These are phyloP conservation scores for Gorsachius magnificus DNA, from an alignment of 2,797 vertebrate species.

Conservation along the genomic window DNA sequence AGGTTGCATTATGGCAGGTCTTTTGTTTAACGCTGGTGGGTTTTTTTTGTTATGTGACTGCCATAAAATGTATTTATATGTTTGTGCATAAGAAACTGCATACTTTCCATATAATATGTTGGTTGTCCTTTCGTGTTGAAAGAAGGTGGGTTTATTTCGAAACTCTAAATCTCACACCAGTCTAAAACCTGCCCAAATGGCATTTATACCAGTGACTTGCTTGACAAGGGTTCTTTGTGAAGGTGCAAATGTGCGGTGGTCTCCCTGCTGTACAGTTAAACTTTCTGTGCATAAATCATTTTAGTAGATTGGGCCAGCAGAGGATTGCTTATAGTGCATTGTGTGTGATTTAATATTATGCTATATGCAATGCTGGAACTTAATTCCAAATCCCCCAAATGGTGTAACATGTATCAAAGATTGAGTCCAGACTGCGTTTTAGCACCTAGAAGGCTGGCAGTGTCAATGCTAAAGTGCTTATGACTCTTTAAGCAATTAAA, in stretches of 20 bases:
- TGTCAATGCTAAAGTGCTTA: background rate
- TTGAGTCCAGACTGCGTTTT: background rate
- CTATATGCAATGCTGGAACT: constrained; percentile 10
- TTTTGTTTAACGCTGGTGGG: constrained; percentile 50
- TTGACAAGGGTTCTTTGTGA: constrained; percentile 56
- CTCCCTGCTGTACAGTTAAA: constrained; percentile 58
- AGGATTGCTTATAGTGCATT: constrained; percentile 52
- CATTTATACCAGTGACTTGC: constrained; percentile 32
- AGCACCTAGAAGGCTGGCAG: background rate
- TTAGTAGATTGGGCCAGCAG: constrained; percentile 50
- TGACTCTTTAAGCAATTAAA: background rate
- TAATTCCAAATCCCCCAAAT: constrained; percentile 30
- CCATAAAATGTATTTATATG: constrained; percentile 69
- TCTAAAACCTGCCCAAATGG: constrained; percentile 41
- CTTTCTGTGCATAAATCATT: constrained; percentile 59
- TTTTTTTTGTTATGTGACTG: constrained; percentile 25
- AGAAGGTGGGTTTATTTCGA: constrained; percentile 37
- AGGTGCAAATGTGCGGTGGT: constrained; percentile 24
- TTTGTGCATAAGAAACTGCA: constrained; percentile 47
- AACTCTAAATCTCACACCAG: constrained; percentile 42
- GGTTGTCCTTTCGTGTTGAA: background rate
- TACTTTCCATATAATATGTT: constrained; percentile 45
- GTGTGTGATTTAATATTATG: constrained; percentile 49
- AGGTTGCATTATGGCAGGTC: constrained; percentile 47
- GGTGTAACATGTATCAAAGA: background rate